Evolutionary conservation across 2,888 invertebrate species (phyloP), one percentile per base, ranked within the genome.

Genomic region (Morpho helenor): DNA sequence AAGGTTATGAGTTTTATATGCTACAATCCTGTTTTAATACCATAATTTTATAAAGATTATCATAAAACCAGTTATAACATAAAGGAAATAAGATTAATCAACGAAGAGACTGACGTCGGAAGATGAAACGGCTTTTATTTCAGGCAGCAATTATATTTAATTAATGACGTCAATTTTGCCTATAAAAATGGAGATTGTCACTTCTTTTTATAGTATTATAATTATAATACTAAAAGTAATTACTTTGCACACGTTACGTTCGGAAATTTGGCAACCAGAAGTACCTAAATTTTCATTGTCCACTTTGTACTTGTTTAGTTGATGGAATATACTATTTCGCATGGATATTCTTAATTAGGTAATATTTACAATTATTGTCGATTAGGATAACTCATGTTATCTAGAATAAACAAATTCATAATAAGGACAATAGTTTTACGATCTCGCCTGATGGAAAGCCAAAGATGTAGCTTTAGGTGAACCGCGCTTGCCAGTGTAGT

Each of bases 141-240:
- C 9, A 22, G 22, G 22, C 50, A 40, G 42, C 50, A 50, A 22
- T 50, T 41, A 41, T n/a, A n/a, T 51, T 31, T 52, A 52, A 44
- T 44, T 10, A 44, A 44, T 44, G 43, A 40, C 52, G 52, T 46
- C 52, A 46, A 40, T 16, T 8, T 16, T 52, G 52, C n/a, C 45
- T 46, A 52, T 52, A 45, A 52, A 52, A 40, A 9, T 40, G 39
- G 52, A n/a, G 52, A 52, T 45, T 52, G n/a, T 6, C 40, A 52
- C 52, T 40, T 31, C 16, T 52, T 52, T 52, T 52, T 52, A 52
- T 46, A 45, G 39, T 43, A 52, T 44, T 23, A 52, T 45, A 52
- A 7, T 16, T 16, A 16, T 16, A 16, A 16, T 16, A 16, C 16
- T 16, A 16, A 16, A 16, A 16, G 16, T 16, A 16, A 16, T 52